Evolutionary conservation across 1,140 invertebrate genomes (phyloP), one percentile per base, ranked within the genome.

Genomic region (Lepidurus arcticus): DNA sequence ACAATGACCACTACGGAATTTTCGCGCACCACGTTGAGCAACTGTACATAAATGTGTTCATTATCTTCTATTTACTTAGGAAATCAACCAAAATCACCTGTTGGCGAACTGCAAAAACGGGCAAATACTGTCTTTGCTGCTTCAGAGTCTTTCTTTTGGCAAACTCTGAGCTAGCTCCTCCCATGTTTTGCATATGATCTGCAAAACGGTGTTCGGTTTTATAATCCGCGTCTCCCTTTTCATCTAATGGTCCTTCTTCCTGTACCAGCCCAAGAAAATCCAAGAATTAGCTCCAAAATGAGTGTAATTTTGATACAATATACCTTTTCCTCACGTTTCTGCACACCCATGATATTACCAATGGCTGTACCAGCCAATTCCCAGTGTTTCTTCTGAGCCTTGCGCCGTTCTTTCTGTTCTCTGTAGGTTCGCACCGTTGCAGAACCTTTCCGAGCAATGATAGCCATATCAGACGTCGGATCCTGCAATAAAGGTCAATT

Each of bases 371-470:
- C 98, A 47, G 96, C 95, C 45, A 99, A 85, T 85, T 99, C 96
- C 97, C 97, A 99, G 84, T 99, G 96, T 85, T 99, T 99, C 84
- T 98, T 97, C 83, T 99, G 97, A 0, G 97, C 96, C 85, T 96
- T 97, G 73, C 91, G 90, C 42, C 96, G 87, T 85, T 99, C 98
- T 83, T 98, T 98, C 84, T 98, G 95, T 84, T 99, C 98, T 74
- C 98, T 88, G 84, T 93, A 96, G 0, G 90, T 90, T 77, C 95
- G 88, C 0, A 99, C 98, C 26, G 96, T 86, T 1, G 91, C 90
- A 6, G 94, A 96, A 8, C 98, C 98, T 87, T 99, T 99, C n/a
- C 96, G 88, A 0, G 98, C 91, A 76, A 98, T 92, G 53, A 98
- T 87, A 0, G 98, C 98, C 96, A 99, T 98, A 83, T 99, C 97